A percentile compares a stretch with the other conserved stretches of the same genome.
Evolutionary conservation across 2,113 vertebrate species (phyloP).

Genomic region (Erpornis zantholeuca): DNA sequence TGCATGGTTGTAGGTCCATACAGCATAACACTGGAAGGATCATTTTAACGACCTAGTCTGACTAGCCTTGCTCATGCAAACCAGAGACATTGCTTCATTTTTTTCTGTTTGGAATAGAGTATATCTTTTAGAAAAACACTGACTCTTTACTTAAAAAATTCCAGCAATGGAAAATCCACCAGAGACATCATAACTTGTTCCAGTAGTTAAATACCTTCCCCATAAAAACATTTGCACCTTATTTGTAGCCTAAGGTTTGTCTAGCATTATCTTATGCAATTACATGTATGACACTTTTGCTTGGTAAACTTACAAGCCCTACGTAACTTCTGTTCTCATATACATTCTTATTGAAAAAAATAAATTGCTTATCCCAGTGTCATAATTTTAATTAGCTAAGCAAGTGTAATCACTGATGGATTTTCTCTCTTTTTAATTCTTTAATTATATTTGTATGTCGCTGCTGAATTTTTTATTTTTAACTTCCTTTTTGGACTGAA

Average conservation of each 20-base stretch:
- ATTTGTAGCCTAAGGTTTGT: slow-evolving; percentile 21
- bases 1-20: not conserved
- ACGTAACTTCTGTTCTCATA: not conserved
- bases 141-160: slow-evolving; percentile 61
- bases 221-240: slow-evolving; percentile 52
- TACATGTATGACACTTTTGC: not conserved
- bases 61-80: slow-evolving; percentile 1
- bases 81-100: slow-evolving; percentile 38
- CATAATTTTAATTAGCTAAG: not conserved
- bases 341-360: not conserved
- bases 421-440: not conserved
- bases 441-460: not conserved
- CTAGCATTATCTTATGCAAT: not conserved
- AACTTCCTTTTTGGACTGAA: not conserved
- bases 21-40: not conserved
- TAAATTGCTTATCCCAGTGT: not conserved
- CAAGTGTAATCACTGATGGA: not conserved
- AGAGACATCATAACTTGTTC: slow-evolving; percentile 41
- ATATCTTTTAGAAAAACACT: slow-evolving; percentile 63
- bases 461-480: not conserved
- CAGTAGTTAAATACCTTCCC: slow-evolving; percentile 57
- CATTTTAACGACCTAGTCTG: not conserved
- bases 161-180: slow-evolving; percentile 34
- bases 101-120: slow-evolving; percentile 47
- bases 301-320: not conserved